These are phyloP conservation scores for Tetramorium alpestre DNA, from an alignment of 1,140 invertebrate genomes.

Conservation along the genomic window DNA sequence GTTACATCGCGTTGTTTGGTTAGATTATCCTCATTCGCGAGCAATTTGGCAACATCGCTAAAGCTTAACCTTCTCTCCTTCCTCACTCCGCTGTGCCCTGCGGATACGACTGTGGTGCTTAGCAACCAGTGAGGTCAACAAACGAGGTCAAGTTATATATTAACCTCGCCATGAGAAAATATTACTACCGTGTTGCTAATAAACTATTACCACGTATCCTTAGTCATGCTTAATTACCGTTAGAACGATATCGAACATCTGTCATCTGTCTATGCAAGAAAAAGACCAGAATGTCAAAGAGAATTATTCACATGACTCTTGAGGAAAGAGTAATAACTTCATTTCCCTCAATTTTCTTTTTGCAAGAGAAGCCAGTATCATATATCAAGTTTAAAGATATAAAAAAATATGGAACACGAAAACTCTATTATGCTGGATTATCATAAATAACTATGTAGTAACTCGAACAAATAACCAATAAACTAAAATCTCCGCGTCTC, in stretches of 20 bases:
- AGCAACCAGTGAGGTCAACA: slow-evolving; percentile 75
- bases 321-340: not conserved
- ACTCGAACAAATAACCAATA: too few relatives aligned
- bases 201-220: not conserved
- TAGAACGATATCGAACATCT: not conserved
- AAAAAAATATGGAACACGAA: not conserved
- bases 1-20: slow-evolving; percentile 18
- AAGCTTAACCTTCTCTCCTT: slow-evolving; percentile 57
- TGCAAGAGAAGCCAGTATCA: not conserved
- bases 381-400: not conserved
- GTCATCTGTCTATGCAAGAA: not conserved
- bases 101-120: slow-evolving; percentile 56
- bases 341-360: not conserved
- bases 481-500: too few relatives aligned
- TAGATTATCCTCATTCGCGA: not conserved
- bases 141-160: slow-evolving; percentile 72
- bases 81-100: not conserved
- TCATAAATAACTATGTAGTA: too few relatives aligned
- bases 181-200: slow-evolving; percentile 9
- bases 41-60: slow-evolving; percentile 69
- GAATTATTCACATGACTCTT: not conserved
- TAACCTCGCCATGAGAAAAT: slow-evolving; percentile 52
- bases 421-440: not conserved
- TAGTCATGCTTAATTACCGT: not conserved
- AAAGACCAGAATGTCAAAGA: not conserved